A percentile compares a stretch with the other conserved stretches of the same genome.
Conservation (phyloP, 1,140 invertebrate genomes). For the Plutomurus gul region DNA sequence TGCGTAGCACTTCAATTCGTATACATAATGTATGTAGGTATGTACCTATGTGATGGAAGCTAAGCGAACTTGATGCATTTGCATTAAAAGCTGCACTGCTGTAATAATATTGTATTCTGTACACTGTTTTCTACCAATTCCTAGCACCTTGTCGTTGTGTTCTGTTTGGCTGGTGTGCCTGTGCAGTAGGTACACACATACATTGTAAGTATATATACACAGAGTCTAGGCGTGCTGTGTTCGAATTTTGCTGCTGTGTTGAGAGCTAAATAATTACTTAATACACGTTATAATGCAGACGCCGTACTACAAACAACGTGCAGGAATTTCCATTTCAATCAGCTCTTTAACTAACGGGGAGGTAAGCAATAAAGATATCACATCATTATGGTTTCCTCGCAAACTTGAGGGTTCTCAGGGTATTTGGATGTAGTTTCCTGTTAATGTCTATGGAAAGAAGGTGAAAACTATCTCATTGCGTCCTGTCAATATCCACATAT, state of each 20-base stretch:
- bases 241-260: neutral
- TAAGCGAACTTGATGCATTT: conserved; percentile 12
- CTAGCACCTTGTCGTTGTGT: neutral
- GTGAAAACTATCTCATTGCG: conserved; percentile 10
- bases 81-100: too few relatives aligned
- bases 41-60: neutral
- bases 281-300: neutral
- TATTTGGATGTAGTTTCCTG: neutral
- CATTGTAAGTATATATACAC: neutral
- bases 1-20: neutral
- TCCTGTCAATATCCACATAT: neutral
- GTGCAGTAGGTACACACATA: neutral
- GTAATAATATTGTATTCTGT: too few relatives aligned
- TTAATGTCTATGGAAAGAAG: neutral
- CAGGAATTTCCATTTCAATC: conserved; percentile 33
- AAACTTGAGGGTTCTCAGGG: neutral
- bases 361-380: conserved; percentile 30
- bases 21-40: neutral
- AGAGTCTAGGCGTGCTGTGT: too few relatives aligned
- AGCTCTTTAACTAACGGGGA: conserved; percentile 29
- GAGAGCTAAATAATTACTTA: conserved; percentile 22
- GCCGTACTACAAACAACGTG: neutral
- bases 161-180: neutral
- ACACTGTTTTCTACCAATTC: neutral
- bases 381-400: neutral